Evolutionary conservation across 2,113 vertebrate genomes (phyloP), one percentile per base, ranked within the genome.

Genomic region (Cynocephalus volans): DNA sequence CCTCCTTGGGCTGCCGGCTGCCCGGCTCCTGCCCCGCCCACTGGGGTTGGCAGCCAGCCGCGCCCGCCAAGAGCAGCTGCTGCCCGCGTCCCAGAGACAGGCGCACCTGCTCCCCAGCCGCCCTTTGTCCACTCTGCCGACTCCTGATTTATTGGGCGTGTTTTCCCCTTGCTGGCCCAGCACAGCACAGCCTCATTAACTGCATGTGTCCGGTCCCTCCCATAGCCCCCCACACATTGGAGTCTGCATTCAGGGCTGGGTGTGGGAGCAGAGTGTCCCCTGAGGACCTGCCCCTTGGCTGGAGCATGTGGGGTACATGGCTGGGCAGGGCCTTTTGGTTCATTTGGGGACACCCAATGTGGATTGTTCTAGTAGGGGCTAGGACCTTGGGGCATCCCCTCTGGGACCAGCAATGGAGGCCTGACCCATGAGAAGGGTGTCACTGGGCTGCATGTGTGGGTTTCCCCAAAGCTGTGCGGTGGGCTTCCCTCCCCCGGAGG

Each of bases 101-200:
- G 99, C 98, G 98, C 99, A 99, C 99, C 99, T 99, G 99, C 99
- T 99, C 98, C 98, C 98, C 96, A 97, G 99, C 98, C 96, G 98
- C 98, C 98, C 99, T 99, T 99, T 99, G 98, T 98, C 98, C 98
- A 81, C 82, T 95, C 97, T 98, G 98, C 98, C 98, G 98, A 98
- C 98, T 98, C 98, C 99, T 98, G 98, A 98, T 99, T 99, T 98
- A 98, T 98, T 98, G 98, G 98, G 97, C 93, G 72, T 92, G 79
- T 94, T 98, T 98, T 98, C 97, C 98, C 98, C 96, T 94, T 76
- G 28, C 97, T 96, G 96, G 98, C 97, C 97, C 97, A 3, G 97
- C 90, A 80, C 97, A 86, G 96, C 95, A 67, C 95, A 56, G 64
- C 98, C 98, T 96, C 94, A 79, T 98, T 97, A 98, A 98, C 96